These are phyloP conservation scores for Stenolophus ochropezus DNA, from an alignment of 2,888 invertebrate genomes.

Conservation along the genomic window DNA sequence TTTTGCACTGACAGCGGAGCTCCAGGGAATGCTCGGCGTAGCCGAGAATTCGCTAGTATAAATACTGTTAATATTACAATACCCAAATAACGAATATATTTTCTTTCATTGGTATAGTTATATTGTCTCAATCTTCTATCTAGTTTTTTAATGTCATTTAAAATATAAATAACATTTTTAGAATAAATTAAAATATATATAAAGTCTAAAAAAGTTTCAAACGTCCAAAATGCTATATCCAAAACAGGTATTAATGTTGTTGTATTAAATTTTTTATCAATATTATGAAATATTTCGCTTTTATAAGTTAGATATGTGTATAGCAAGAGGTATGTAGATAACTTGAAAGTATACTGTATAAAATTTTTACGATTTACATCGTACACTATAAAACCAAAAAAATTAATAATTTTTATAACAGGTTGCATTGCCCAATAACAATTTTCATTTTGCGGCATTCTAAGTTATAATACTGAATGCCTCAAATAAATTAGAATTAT, in stretches of 20 bases:
- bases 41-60: no score
- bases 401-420: neutral
- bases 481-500: neutral
- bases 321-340: neutral
- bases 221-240: neutral
- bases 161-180: neutral
- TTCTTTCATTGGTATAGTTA: neutral
- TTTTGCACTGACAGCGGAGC: no score
- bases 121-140: neutral
- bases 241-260: no score
- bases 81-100: neutral
- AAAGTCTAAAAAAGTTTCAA: neutral
- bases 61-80: neutral
- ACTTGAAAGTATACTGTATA: neutral
- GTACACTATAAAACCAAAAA: constrained; percentile 1
- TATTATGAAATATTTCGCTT: neutral
- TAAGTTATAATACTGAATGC: neutral
- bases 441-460: no score
- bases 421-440: neutral
- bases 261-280: no score
- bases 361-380: neutral
- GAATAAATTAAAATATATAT: neutral
- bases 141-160: neutral
- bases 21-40: no score
- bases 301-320: neutral